Evolutionary conservation across 53 echinoderm and acorn worm species (phyloP).

Genomic region (Actinopyga echinites): DNA sequence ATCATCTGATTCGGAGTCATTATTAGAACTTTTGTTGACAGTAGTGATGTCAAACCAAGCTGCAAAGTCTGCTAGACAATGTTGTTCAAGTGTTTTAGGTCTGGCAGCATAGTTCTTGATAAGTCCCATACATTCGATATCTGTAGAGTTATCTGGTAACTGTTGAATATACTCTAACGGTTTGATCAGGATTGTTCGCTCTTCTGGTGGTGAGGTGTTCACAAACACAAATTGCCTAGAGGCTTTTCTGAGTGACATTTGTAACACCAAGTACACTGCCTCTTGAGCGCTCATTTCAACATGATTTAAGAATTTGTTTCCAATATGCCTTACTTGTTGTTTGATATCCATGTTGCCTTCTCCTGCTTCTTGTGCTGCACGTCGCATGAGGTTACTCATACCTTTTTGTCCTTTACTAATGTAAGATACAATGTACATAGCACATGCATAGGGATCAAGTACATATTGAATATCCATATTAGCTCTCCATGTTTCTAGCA

Average conservation of each 20-base stretch:
- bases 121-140: conserved; percentile 49
- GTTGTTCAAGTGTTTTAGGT: conserved; percentile 29
- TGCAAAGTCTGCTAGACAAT: conserved; percentile 60
- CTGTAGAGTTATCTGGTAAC: conserved; percentile 58
- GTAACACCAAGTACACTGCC: conserved; percentile 48
- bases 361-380: conserved; percentile 49
- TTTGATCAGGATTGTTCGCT: conserved; percentile 49
- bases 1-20: background rate
- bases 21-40: background rate
- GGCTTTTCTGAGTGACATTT: conserved; percentile 37
- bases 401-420: conserved; percentile 49
- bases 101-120: conserved; percentile 49
- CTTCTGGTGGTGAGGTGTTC: conserved; percentile 44
- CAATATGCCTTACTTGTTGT: conserved; percentile 37
- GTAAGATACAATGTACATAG: conserved; percentile 60
- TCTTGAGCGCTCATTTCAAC: conserved; percentile 63
- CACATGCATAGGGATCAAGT: conserved; percentile 45
- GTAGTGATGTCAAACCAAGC: conserved; percentile 30
- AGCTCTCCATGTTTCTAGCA: conserved; percentile 44
- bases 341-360: conserved; percentile 33
- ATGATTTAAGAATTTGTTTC: conserved; percentile 53
- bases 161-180: conserved; percentile 27
- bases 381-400: conserved; percentile 47
- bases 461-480: conserved; percentile 59
- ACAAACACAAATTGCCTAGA: conserved; percentile 45